A percentile compares a stretch with the other conserved stretches of the same genome.
These are phyloP conservation scores for Pavo muticus DNA, from an alignment of 2,113 vertebrate species.

Conservation along the genomic window DNA sequence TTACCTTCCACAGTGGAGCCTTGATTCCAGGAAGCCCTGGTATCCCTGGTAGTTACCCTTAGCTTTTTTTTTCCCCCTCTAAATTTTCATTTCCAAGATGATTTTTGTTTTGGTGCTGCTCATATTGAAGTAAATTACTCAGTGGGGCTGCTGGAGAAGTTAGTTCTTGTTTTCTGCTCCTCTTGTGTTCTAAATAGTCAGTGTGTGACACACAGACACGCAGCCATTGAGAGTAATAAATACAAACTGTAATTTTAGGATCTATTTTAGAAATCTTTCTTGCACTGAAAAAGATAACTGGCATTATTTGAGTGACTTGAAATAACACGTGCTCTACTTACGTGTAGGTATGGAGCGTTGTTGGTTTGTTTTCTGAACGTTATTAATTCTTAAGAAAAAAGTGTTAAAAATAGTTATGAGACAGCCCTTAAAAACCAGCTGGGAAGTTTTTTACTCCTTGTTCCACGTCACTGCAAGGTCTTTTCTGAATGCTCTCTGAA, in stretches of 20 bases:
- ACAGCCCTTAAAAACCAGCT: background rate
- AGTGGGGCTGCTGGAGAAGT: background rate
- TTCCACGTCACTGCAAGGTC: background rate
- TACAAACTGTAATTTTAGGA: background rate
- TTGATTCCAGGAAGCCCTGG: background rate
- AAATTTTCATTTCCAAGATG: background rate
- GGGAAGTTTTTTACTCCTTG: background rate
- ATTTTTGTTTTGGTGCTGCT: background rate
- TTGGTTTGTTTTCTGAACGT: background rate
- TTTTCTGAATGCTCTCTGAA: background rate
- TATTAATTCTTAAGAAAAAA: background rate
- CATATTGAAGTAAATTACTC: background rate
- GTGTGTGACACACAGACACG: rapidly evolving
- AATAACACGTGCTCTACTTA: background rate
- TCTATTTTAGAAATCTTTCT: background rate
- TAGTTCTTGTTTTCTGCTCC: background rate
- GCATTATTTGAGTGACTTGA: background rate
- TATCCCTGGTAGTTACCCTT: background rate
- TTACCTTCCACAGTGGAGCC: background rate
- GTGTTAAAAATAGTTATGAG: background rate
- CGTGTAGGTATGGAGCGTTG: background rate
- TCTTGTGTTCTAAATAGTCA: background rate
- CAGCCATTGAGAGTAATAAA: background rate
- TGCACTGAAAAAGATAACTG: background rate
- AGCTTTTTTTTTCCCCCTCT: background rate